Conservation (phyloP, 2,888 invertebrate genomes). For the Rotaria magnacalcarata region DNA sequence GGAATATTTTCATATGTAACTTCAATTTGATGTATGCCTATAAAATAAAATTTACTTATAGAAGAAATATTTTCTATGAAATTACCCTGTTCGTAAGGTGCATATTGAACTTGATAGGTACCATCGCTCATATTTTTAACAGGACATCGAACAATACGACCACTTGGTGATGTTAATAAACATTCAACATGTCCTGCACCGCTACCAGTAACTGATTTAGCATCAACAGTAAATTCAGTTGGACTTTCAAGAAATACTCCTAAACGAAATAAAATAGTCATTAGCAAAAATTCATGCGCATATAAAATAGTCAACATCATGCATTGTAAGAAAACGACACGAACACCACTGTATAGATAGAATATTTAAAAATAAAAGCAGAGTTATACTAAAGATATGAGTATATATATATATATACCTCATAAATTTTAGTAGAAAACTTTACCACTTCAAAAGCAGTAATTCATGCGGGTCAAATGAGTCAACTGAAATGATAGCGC, state of each 20-base stretch:
- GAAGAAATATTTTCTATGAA: slow-evolving; percentile 53
- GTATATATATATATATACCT: not conserved
- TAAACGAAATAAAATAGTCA: slow-evolving; percentile 48
- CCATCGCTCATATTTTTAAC: slow-evolving; percentile 72
- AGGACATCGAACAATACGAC: slow-evolving; percentile 70
- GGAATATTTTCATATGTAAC: slow-evolving; percentile 76
- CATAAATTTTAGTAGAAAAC: not conserved
- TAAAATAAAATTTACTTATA: not conserved
- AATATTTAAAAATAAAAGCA: no score
- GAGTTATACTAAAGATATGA: not conserved
- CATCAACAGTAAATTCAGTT: slow-evolving; percentile 76
- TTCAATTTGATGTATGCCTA: slow-evolving; percentile 63
- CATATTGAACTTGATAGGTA: slow-evolving; percentile 74
- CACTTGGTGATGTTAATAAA: slow-evolving; percentile 74
- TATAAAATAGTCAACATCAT: not conserved
- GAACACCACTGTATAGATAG: no score
- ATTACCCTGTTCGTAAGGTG: slow-evolving; percentile 73
- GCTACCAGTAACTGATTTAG: slow-evolving; percentile 67
- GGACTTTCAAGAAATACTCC: slow-evolving; percentile 74
- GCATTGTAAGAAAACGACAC: not conserved
- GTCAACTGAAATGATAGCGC: not conserved
- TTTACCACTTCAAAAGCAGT: not conserved
- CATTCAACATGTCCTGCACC: slow-evolving; percentile 73
- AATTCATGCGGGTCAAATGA: not conserved
- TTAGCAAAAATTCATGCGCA: no score